A percentile compares a stretch with the other conserved stretches of the same genome.
phyloP scores from a whole-genome alignment of 2,888 invertebrate genomes.

The Cheilosia variabilis region DNA sequence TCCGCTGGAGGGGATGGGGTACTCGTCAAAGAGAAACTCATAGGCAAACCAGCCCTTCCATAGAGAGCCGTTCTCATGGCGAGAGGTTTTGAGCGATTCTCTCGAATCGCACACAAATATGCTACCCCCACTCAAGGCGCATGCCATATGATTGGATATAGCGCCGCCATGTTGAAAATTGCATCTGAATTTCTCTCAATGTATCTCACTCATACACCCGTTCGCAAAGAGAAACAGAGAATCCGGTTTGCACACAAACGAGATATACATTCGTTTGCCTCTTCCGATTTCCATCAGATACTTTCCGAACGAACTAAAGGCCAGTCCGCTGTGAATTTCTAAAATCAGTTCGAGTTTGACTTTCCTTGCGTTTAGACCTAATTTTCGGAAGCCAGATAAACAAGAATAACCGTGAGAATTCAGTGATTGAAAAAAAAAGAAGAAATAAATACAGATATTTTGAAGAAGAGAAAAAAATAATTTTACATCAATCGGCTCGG shows the following conservation, averaged over 20 bases:
- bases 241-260: constrained; percentile 10
- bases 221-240: constrained; percentile 31
- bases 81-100: constrained; percentile 14
- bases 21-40: constrained; percentile 39
- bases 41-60: neutral
- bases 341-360: constrained; percentile 83
- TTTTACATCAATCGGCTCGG: constrained; percentile 54
- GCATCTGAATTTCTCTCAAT: constrained; percentile 77
- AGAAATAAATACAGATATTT: constrained; percentile 10
- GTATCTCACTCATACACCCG: constrained; percentile 60
- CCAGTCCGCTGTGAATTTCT: constrained; percentile 43
- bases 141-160: constrained; percentile 83
- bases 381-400: constrained; percentile 78
- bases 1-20: constrained; percentile 50
- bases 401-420: constrained; percentile 45
- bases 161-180: constrained; percentile 83
- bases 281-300: constrained; percentile 56
- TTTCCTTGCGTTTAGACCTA: constrained; percentile 81
- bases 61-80: constrained; percentile 43
- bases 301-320: constrained; percentile 46
- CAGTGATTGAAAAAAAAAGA: constrained; percentile 31
- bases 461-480: constrained; percentile 20
- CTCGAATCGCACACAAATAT: constrained; percentile 6
- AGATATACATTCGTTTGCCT: constrained; percentile 8
- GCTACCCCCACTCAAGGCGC: constrained; percentile 78